phyloP scores from a whole-genome alignment of 2,888 invertebrate genomes.

The Lasioglossum leucozonium region DNA sequence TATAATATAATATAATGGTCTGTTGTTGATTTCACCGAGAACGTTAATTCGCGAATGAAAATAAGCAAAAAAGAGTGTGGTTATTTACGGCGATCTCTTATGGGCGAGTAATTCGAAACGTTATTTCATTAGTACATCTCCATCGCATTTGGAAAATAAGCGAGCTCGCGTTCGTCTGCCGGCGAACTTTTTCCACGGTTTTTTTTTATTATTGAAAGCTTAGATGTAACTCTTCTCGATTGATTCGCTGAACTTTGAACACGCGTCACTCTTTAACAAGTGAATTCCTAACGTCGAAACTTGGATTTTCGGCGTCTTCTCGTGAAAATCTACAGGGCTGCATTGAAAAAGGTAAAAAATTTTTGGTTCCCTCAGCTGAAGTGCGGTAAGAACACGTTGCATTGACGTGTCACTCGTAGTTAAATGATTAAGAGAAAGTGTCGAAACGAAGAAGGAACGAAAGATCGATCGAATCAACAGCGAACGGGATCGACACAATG shows the following conservation, averaged over 20 bases:
- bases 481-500: background rate
- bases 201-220: no score
- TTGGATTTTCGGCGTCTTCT: no score
- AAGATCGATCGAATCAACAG: background rate
- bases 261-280: no score
- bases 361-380: no score
- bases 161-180: background rate
- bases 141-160: background rate
- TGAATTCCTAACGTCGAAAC: no score
- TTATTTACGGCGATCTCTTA: no score
- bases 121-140: background rate
- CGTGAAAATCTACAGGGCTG: no score
- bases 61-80: background rate
- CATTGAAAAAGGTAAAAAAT: no score
- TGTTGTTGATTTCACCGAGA: background rate
- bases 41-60: background rate
- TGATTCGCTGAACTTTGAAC: background rate
- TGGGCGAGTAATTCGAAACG: background rate
- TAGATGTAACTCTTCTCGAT: no score
- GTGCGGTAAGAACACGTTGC: no score
- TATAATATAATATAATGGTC: background rate
- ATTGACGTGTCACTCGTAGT: background rate
- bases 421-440: background rate
- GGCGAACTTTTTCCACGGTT: no score
- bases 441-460: no score